Evolutionary conservation across 2,113 vertebrate species (phyloP).

Genomic region (Herpailurus yagouaroundi): DNA sequence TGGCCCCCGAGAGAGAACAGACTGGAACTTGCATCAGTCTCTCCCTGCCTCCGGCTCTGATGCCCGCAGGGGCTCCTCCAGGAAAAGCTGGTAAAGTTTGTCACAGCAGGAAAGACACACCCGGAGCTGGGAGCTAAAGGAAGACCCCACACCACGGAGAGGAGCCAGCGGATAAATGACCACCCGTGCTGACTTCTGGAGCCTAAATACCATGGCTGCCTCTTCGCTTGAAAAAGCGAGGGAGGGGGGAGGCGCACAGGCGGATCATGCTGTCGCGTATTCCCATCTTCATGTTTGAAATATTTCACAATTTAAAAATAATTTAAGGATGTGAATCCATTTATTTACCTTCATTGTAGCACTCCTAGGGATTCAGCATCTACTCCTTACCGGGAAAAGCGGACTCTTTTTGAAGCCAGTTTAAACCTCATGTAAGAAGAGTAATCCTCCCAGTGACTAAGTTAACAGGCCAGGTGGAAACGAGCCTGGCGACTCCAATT

Average conservation of each 20-base stretch:
- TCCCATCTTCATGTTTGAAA: background rate
- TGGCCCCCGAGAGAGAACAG: background rate
- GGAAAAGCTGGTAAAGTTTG: background rate
- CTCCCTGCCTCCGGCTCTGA: background rate
- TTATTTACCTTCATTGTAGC: background rate
- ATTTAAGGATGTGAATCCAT: background rate
- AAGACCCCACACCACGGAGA: background rate
- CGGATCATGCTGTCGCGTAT: background rate
- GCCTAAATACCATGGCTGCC: background rate
- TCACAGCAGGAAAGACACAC: background rate
- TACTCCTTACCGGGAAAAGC: background rate
- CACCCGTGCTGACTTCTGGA: background rate
- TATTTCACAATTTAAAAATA: background rate
- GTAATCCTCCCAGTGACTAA: conserved; percentile 76
- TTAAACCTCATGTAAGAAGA: conserved; percentile 76
- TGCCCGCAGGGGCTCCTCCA: background rate
- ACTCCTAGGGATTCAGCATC: background rate
- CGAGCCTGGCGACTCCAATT: conserved; percentile 81
- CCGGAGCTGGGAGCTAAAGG: background rate
- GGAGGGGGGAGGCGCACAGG: rapidly evolving
- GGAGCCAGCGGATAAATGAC: background rate
- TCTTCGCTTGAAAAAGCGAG: background rate
- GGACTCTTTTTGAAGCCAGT: conserved; percentile 48
- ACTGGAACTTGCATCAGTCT: background rate
- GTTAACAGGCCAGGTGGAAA: conserved; percentile 81